Percentiles rank a stretch among this genome's conserved stretches.
Evolutionary conservation across 2,113 vertebrate species (phyloP).

Genomic region (Talpa occidentalis): DNA sequence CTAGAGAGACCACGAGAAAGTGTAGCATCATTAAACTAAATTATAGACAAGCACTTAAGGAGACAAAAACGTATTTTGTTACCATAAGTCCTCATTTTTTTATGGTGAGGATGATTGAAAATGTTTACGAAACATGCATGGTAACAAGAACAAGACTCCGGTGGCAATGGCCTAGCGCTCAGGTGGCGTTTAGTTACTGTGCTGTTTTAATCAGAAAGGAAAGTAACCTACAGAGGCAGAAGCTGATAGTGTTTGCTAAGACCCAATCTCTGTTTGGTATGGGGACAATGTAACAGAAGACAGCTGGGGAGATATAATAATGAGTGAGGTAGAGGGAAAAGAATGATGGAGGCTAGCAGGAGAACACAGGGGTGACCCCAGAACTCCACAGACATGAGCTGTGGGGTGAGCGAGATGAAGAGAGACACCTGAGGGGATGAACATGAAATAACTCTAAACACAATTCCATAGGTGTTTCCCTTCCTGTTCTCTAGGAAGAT

Average conservation of each 20-base stretch:
- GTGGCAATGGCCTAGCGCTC: background rate
- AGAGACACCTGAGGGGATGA: rapidly evolving
- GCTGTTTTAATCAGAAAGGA: background rate
- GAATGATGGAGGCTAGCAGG: background rate
- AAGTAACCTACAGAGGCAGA: background rate
- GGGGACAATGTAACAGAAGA: background rate
- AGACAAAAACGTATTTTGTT: constrained; percentile 88
- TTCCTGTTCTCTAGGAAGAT: background rate
- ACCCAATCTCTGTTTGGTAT: background rate
- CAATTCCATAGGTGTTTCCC: rapidly evolving
- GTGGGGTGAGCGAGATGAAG: rapidly evolving
- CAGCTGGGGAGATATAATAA: background rate
- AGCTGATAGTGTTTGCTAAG: background rate
- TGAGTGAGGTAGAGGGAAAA: background rate
- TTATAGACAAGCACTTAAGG: constrained; percentile 86
- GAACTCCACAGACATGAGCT: background rate
- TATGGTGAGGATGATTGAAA: constrained; percentile 82
- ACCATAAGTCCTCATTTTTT: constrained; percentile 82
- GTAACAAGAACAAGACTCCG: constrained; percentile 26
- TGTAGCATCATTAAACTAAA: constrained; percentile 88
- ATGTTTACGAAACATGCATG: constrained; percentile 75
- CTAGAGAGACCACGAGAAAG: constrained; percentile 83
- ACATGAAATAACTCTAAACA: background rate
- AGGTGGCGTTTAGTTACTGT: background rate
- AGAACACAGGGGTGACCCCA: rapidly evolving